Evolutionary conservation across 2,888 invertebrate species (phyloP).

Genomic region (Mayetiola destructor): DNA sequence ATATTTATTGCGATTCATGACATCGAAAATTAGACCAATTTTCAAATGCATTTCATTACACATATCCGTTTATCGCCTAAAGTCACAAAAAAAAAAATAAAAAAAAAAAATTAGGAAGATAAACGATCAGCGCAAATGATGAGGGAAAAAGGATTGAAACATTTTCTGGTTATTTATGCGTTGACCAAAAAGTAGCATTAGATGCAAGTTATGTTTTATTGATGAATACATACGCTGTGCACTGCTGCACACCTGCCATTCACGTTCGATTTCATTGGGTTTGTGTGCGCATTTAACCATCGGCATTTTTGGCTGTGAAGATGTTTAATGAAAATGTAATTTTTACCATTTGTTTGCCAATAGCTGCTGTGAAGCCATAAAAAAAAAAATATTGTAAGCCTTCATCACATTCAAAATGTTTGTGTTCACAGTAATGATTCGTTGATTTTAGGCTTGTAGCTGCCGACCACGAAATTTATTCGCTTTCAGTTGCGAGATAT

Average conservation of each 20-base stretch:
- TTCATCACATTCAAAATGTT: background rate
- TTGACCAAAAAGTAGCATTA: too few species aligned
- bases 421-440: background rate
- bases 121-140: too few species aligned
- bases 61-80: conserved; percentile 2
- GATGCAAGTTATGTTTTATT: background rate
- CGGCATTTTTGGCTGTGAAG: background rate
- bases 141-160: conserved; percentile 6
- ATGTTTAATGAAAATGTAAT: too few species aligned
- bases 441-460: too few species aligned
- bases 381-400: background rate
- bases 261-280: conserved; percentile 7
- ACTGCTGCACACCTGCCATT: background rate
- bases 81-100: background rate
- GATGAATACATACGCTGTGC: background rate
- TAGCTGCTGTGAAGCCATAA: background rate
- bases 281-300: conserved; percentile 6
- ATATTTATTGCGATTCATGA: too few species aligned
- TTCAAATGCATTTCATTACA: conserved; percentile 11
- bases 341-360: too few species aligned
- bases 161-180: too few species aligned
- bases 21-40: conserved; percentile 8
- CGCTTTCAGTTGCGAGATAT: background rate
- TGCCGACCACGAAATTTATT: too few species aligned
- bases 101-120: background rate